These are phyloP conservation scores for Dolichotis patagonum DNA, from an alignment of 2,113 vertebrate species.

Conservation along the genomic window DNA sequence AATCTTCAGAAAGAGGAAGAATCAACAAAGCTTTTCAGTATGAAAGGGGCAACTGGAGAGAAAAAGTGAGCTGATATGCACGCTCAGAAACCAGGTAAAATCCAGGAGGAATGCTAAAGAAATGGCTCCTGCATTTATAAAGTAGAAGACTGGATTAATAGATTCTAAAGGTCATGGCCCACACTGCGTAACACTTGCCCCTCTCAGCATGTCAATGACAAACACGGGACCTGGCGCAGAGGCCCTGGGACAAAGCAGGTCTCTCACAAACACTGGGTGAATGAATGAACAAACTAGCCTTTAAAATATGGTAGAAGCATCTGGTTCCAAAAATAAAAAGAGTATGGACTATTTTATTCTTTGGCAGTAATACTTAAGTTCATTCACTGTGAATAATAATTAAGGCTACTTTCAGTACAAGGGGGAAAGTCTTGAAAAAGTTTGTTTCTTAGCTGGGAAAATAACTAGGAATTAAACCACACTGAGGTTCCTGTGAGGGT, in stretches of 20 bases:
- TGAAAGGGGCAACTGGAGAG: not conserved
- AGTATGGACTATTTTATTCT: not conserved
- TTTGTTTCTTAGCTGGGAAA: not conserved
- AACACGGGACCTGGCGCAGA: not conserved
- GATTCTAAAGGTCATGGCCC: conserved; percentile 10
- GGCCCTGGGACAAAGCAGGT: not conserved
- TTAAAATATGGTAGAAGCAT: not conserved
- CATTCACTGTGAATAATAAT: not conserved
- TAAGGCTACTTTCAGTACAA: not conserved
- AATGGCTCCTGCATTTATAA: not conserved
- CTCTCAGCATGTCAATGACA: not conserved
- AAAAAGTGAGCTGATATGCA: not conserved
- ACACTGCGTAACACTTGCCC: not conserved
- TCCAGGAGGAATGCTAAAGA: not conserved
- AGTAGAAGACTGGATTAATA: not conserved
- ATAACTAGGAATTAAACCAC: conserved; percentile 14
- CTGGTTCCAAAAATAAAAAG: not conserved
- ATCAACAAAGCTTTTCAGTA: not conserved
- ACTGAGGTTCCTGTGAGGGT: not conserved
- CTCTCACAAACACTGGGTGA: not conserved
- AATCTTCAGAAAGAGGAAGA: conserved; percentile 24
- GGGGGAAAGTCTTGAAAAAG: not conserved
- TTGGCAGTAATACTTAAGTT: not conserved
- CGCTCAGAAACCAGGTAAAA: not conserved
- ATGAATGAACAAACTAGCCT: not conserved